phyloP scores from a whole-genome alignment of 2,113 vertebrate genomes.

The Raja brachyura region DNA sequence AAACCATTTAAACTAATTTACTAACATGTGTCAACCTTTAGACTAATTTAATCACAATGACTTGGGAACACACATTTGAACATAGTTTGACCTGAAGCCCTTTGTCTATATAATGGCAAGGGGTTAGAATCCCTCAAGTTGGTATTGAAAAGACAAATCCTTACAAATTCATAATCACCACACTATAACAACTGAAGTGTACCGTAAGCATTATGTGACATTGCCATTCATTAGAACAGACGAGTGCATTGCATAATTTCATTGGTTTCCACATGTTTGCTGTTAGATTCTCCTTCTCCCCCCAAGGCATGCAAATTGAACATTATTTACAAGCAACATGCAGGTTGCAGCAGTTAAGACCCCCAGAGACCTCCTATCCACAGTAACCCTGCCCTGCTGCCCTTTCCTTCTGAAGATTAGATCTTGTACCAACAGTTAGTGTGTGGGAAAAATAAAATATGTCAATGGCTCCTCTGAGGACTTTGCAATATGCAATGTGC shows the following conservation, averaged over 20 bases:
- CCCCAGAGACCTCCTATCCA: constrained; percentile 49
- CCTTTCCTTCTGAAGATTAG: constrained; percentile 47
- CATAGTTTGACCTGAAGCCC: constrained; percentile 73
- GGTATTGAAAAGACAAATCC: background rate
- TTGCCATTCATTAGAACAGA: background rate
- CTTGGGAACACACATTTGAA: constrained; percentile 71
- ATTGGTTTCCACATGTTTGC: constrained; percentile 45
- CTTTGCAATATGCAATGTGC: constrained; percentile 49
- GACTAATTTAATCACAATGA: constrained; percentile 69
- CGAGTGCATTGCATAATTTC: constrained; percentile 44
- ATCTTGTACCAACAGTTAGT: constrained; percentile 50
- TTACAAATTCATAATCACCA: background rate
- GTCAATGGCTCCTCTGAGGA: constrained; percentile 49
- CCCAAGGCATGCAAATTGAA: constrained; percentile 39
- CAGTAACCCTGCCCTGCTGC: constrained; percentile 41
- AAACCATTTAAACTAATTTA: constrained; percentile 88
- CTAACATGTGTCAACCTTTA: constrained; percentile 80
- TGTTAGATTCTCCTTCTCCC: constrained; percentile 43
- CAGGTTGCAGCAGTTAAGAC: background rate
- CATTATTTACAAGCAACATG: constrained; percentile 38
- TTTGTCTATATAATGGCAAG: constrained; percentile 77
- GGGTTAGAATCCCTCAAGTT: constrained; percentile 45
- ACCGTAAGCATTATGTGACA: background rate
- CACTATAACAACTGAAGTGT: background rate
- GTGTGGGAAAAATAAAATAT: constrained; percentile 56